phyloP scores from a whole-genome alignment of 2,113 vertebrate genomes.

The Cyanoliseus patagonus region DNA sequence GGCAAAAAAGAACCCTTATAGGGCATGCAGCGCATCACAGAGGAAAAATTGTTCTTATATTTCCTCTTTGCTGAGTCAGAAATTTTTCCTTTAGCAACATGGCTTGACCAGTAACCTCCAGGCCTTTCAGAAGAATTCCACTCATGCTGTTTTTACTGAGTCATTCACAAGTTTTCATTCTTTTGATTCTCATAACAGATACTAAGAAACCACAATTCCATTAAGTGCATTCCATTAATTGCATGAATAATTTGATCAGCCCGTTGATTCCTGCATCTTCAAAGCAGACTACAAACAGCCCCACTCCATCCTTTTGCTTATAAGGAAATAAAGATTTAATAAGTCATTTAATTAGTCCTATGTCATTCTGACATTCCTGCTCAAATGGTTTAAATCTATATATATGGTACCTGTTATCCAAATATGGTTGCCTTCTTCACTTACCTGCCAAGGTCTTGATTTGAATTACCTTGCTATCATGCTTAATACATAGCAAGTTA shows the following conservation, averaged over 20 bases:
- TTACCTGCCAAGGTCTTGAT: background rate
- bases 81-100: background rate
- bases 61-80: background rate
- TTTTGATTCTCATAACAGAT: background rate
- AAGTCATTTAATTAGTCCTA: background rate
- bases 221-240: background rate
- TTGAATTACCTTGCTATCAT: background rate
- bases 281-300: background rate
- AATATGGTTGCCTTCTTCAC: background rate
- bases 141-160: background rate
- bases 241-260: background rate
- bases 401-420: background rate
- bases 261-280: background rate
- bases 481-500: background rate
- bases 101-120: background rate
- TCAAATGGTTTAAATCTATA: background rate
- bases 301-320: background rate
- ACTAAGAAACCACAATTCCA: background rate
- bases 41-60: background rate
- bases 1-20: background rate
- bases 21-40: background rate
- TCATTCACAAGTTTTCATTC: background rate
- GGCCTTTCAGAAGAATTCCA: background rate
- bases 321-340: background rate
- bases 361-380: background rate